Percentiles rank a stretch among this genome's conserved stretches.
Conservation (phyloP, 2,888 invertebrate genomes). For the Ommatoiulus sabulosus region DNA sequence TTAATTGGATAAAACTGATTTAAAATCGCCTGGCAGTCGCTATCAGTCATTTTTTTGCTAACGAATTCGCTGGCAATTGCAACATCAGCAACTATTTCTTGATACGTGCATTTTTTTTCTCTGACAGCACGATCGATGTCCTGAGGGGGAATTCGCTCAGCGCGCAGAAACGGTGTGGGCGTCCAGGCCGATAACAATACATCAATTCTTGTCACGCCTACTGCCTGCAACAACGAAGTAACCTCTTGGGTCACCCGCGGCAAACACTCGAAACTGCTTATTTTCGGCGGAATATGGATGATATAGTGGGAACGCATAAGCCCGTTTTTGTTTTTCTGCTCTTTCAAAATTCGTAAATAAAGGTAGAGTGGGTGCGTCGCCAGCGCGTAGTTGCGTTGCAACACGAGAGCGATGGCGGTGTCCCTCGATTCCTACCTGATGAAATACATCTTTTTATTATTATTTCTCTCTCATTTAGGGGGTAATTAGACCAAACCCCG, state of each 20-base stretch:
- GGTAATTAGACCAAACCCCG: constrained; percentile 4
- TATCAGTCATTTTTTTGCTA: neutral
- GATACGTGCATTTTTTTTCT: neutral
- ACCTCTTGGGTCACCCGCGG: constrained; percentile 16
- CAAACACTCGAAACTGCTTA: constrained; percentile 27
- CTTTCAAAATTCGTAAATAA: neutral
- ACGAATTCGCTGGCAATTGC: neutral
- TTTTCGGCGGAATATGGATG: neutral
- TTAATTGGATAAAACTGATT: neutral
- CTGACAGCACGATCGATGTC: constrained; percentile 15
- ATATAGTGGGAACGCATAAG: neutral
- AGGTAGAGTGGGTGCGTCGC: constrained; percentile 27
- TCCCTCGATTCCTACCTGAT: constrained; percentile 8
- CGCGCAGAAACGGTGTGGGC: constrained; percentile 16
- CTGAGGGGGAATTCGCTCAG: neutral
- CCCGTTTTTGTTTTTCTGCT: neutral
- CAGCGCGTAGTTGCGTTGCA: neutral
- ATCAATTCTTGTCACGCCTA: constrained; percentile 56
- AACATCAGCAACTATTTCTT: constrained; percentile 32
- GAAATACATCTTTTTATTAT: neutral
- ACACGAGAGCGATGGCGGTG: neutral
- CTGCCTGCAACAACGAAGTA: constrained; percentile 38
- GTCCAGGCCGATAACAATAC: constrained; percentile 53
- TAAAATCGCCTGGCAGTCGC: neutral
- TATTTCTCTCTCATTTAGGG: neutral